Evolutionary conservation across 35 echinoderm and acorn worm genomes (phyloP).

Genomic region (Diadema setosum): DNA sequence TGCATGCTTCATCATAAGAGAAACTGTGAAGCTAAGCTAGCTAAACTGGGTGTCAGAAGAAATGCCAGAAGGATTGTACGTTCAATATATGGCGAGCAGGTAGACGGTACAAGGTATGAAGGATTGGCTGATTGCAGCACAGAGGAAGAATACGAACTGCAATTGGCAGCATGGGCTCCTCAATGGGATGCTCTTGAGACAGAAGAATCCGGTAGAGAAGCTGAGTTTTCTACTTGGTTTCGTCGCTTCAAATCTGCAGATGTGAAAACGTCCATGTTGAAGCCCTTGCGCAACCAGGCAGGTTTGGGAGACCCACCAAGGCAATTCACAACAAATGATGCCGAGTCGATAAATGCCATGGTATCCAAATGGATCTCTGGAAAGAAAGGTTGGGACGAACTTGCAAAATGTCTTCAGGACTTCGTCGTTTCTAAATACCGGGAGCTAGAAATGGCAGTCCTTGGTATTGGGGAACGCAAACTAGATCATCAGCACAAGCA

Average conservation of each 20-base stretch:
- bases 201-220: background rate
- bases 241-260: constrained; percentile 2
- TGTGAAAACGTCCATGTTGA: constrained; percentile 5
- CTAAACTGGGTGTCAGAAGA: constrained; percentile 21
- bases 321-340: constrained; percentile 1
- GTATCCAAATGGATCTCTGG: background rate
- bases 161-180: background rate
- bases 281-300: background rate
- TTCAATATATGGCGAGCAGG: constrained; percentile 3
- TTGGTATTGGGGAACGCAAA: background rate
- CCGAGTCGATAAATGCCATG: background rate
- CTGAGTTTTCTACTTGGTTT: constrained; percentile 24
- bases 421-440: background rate
- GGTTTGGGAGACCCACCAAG: background rate
- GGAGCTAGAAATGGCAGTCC: background rate
- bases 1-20: constrained; percentile 8
- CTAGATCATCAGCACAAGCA: background rate
- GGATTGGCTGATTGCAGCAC: background rate
- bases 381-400: constrained; percentile 6
- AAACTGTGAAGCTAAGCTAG: constrained; percentile 14
- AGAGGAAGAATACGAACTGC: constrained; percentile 1
- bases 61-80: background rate
- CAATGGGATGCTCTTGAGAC: constrained; percentile 3
- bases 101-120: background rate
- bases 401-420: background rate